Evolutionary conservation across 2,113 vertebrate species (phyloP).

Genomic region (Eubucco bourcierii): DNA sequence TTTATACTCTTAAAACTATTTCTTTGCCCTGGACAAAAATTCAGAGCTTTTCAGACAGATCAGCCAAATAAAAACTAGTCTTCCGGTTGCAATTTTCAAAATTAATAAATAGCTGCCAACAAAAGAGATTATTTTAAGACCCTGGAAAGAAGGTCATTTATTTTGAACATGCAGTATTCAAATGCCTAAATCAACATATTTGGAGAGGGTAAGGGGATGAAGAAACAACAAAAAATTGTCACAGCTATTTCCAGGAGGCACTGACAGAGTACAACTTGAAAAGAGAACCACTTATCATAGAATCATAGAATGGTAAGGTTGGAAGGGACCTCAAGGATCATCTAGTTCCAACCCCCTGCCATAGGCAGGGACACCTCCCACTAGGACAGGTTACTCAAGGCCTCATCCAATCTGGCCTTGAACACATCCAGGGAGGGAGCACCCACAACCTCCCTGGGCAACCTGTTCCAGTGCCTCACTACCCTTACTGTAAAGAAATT

Average conservation of each 20-base stretch:
- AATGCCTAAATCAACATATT: background rate
- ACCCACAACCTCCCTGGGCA: no score
- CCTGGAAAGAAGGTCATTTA: background rate
- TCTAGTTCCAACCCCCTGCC: no score
- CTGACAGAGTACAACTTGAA: background rate
- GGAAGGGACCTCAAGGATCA: no score
- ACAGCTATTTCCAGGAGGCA: background rate
- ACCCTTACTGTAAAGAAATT: no score
- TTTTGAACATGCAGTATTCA: background rate
- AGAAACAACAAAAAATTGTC: background rate
- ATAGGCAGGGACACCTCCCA: no score
- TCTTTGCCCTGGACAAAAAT: background rate
- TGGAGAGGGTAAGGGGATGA: fast-evolving
- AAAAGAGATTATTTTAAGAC: background rate
- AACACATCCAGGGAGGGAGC: no score
- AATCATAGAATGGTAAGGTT: no score
- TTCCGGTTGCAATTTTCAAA: background rate
- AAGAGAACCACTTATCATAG: background rate
- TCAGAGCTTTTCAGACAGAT: background rate
- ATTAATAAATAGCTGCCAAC: background rate
- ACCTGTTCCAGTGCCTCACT: no score
- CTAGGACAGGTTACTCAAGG: no score
- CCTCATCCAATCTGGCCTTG: no score
- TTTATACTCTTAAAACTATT: background rate
- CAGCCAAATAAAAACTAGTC: background rate